Base-by-base conservation (phyloP, 2,888 invertebrate genomes). In the Cataglyphis albicans region DNA sequence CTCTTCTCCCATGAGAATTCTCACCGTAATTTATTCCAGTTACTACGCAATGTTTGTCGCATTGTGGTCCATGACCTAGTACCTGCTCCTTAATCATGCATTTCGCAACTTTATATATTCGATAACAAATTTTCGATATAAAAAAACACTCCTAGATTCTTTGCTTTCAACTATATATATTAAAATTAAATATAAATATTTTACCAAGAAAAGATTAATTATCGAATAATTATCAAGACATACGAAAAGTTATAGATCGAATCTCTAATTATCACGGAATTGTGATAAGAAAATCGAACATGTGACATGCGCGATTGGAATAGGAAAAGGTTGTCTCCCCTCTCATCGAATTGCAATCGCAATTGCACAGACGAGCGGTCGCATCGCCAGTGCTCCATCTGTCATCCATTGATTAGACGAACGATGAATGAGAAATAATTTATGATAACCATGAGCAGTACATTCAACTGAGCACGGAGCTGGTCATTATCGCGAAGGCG, bases 361-460 rank as follows among this genome's bases (percentile, higher is more conserved):
- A 35, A 7, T 41, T 41, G 41, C 61, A 29, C 6, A 21, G 41
- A 63, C 63, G 52, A 64, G 29, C 21, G 52, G 6, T 59, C 41
- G 18, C 18, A 21, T 44, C 48, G 21, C 25, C 57, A 12, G 38
- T 57, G n/a, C 18, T 82, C 65, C 73, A 57, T 68, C 64, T 72
- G 75, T 61, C 67, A 68, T 61, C 9, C 25, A 63, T 84, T 55
- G 73, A 74, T 35, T 52, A 73, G 52, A 18, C 68, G 55, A 12
- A 63, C 29, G 65, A 86, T 88, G 84, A 87, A 63, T 81, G 78
- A 64, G 65, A 70, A 72, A 84, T 63, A 86, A 86, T 88, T 86
- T 84, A 86, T 83, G 64, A 61, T 32, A 44, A 59, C 7, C 32
- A 57, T 29, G 70, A 29, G 44, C 35, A 4, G 65, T 81, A 55